Evolutionary conservation across 2,113 vertebrate genomes (phyloP).

Genomic region (Thamnophis sirtalis): DNA sequence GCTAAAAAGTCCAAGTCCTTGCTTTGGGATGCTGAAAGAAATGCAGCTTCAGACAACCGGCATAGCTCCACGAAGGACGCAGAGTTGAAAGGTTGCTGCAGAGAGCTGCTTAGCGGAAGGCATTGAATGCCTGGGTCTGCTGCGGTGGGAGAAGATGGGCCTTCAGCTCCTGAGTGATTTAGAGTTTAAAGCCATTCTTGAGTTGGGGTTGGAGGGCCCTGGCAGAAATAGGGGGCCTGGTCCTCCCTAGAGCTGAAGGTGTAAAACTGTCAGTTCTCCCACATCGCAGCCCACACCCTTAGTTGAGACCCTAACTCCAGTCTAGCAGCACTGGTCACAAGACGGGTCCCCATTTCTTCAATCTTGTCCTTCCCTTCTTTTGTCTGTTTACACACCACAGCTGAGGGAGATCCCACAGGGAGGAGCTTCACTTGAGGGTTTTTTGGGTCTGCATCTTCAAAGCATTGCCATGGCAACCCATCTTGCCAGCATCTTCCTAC

Average conservation of each 20-base stretch:
- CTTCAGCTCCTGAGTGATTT: neutral
- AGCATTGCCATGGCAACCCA: constrained; percentile 14
- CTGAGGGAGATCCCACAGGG: neutral
- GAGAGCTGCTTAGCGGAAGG: neutral
- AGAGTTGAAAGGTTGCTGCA: neutral
- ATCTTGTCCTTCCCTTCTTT: neutral
- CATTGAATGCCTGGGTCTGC: neutral
- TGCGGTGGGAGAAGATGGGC: neutral
- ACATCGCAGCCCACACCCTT: neutral
- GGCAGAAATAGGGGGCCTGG: neutral
- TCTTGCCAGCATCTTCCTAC: neutral
- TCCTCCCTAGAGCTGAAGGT: neutral
- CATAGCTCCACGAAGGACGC: neutral
- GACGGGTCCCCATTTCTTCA: too few relatives aligned
- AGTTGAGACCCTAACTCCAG: neutral
- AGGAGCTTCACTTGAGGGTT: neutral
- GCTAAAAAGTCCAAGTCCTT: neutral
- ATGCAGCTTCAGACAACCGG: neutral
- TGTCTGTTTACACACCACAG: neutral
- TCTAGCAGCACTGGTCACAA: neutral
- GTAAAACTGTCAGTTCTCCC: neutral
- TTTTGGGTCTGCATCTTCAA: neutral
- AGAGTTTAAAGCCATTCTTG: neutral
- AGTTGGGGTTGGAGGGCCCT: neutral
- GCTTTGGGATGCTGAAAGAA: neutral